Conservation (phyloP, 1,140 invertebrate species). For the Heliconius hermathena region DNA sequence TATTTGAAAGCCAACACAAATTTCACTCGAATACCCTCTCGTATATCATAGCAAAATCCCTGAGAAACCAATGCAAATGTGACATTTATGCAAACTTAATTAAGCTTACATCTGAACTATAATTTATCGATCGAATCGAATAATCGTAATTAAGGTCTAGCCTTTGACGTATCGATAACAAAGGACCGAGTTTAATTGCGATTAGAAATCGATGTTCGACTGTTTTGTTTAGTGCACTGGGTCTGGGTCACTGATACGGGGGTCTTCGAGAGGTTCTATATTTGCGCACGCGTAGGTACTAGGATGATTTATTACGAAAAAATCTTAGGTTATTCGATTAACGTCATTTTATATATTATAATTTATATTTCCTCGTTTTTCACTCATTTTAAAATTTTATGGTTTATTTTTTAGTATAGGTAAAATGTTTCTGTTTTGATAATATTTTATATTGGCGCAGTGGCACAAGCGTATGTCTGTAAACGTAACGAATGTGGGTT, state of each 20-base stretch:
- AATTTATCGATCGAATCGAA: conserved; percentile 47
- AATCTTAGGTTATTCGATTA: neutral
- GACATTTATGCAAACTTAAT: conserved; percentile 56
- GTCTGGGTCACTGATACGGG: conserved; percentile 65
- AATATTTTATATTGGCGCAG: too few species aligned
- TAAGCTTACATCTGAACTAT: conserved; percentile 52
- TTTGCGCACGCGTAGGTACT: neutral
- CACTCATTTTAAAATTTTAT: too few species aligned
- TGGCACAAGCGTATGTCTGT: neutral
- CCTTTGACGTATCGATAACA: conserved; percentile 60
- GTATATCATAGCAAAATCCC: conserved; percentile 21
- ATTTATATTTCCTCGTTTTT: too few species aligned
- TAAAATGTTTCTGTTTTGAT: neutral
- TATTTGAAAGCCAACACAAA: conserved; percentile 2
- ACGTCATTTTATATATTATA: too few species aligned
- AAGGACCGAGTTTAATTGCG: conserved; percentile 66
- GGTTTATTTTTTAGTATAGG: neutral
- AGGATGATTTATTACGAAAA: neutral
- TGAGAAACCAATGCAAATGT: conserved; percentile 38
- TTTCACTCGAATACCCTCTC: neutral
- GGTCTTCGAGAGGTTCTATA: neutral
- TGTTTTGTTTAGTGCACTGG: conserved; percentile 66
- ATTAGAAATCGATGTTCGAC: conserved; percentile 67
- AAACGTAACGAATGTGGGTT: too few species aligned
- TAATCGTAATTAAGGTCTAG: conserved; percentile 54